Evolutionary conservation across 2,888 invertebrate species (phyloP), one percentile per base, ranked within the genome.

Genomic region (Hirtodrosophila cameraria): DNA sequence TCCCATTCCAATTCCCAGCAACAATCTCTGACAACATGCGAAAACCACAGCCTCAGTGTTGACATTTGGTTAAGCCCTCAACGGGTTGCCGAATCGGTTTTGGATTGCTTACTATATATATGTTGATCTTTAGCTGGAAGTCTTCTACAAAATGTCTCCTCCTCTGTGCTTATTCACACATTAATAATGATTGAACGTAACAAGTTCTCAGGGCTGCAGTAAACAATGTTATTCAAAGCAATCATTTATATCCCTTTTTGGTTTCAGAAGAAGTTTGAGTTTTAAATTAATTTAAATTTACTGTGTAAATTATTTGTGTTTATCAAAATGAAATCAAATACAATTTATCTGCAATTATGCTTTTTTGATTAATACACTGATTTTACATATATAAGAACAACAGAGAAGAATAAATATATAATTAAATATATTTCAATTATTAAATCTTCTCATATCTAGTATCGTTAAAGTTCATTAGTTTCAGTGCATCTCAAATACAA

Each of bases 101-200:
- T 36, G 43, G 48, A 58, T 46, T 63, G 46, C 46, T 59, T 68
- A 53, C 28, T 31, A 9, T 43, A 30, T 60, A 31, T 20, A n/a
- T 39, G 61, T 25, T 82, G 57, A 82, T 75, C 68, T 79, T 82
- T 85, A 78, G 73, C 83, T 68, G 72, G 83, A 79, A 79, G 61
- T 64, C 45, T 49, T 28, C 15, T 12, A n/a, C 3, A 8, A 42
- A 42, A 15, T 28, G 36, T 38, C 25, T 9, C 9, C 15, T 15
- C 2, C 36, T 11, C 8, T 12, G 27, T 3, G 25, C 27, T 49
- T 11, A 72, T 66, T 66, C 55, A 54, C 52, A 42, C 39, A 68
- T 52, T 12, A 45, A 60, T 49, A 12, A 27, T 48, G 28, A 4
- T 23, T 48, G 30, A 36, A 48, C 20, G 16, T 18, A 46, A 18